These are phyloP conservation scores for Pica pica DNA, from an alignment of 2,113 vertebrate species.

Conservation along the genomic window DNA sequence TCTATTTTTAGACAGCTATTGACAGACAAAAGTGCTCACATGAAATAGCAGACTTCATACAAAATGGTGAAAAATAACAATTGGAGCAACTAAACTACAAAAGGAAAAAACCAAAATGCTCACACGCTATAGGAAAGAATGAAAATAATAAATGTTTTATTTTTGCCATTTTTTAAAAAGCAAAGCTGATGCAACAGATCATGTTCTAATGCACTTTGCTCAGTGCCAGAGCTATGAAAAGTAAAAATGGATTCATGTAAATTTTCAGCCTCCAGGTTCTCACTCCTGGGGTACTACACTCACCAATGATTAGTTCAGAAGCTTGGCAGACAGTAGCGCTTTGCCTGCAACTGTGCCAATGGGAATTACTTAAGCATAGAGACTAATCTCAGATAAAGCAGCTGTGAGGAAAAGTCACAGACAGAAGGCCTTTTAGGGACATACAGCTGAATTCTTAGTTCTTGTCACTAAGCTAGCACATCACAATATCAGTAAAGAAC, in stretches of 20 bases:
- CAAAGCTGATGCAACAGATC: background rate
- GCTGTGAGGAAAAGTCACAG: slow-evolving; percentile 28
- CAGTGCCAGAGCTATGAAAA: background rate
- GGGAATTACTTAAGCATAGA: slow-evolving; percentile 36
- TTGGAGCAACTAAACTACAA: background rate
- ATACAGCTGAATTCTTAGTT: background rate
- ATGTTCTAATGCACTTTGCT: background rate
- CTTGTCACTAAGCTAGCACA: background rate
- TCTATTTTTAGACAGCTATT: background rate
- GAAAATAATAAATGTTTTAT: background rate
- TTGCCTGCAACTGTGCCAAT: slow-evolving; percentile 43
- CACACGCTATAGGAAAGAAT: background rate
- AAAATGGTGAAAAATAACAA: background rate
- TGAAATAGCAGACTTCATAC: background rate
- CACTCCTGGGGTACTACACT: slow-evolving; percentile 35
- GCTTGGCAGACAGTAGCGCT: slow-evolving; percentile 34
- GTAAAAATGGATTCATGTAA: slow-evolving; percentile 31
- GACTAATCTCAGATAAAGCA: background rate
- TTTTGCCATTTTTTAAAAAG: background rate
- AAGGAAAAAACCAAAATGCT: background rate
- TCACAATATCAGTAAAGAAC: background rate
- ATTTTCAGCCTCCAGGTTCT: slow-evolving; percentile 43
- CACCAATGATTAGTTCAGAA: slow-evolving; percentile 51
- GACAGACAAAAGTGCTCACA: background rate
- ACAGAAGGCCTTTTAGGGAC: slow-evolving; percentile 18